phyloP scores from a whole-genome alignment of 2,797 vertebrate species.

The Parotocinclus haroldoi region DNA sequence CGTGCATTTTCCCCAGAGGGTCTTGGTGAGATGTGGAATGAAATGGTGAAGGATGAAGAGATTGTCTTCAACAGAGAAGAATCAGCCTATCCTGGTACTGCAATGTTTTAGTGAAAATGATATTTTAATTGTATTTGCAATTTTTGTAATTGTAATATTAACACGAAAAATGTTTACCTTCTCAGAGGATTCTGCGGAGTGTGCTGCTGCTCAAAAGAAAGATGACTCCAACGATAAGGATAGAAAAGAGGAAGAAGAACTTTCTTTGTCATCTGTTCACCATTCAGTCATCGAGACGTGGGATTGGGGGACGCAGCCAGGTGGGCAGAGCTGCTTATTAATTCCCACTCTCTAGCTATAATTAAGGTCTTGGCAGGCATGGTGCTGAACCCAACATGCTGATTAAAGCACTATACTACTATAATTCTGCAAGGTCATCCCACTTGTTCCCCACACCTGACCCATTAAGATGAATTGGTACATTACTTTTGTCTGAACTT shows the following conservation, averaged over 20 bases:
- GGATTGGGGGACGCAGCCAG: constrained; percentile 97
- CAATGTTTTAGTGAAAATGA: too few relatives aligned
- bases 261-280: constrained; percentile 70
- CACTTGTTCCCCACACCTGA: constrained; percentile 21
- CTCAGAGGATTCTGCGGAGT: constrained; percentile 86
- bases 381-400: constrained; percentile 34
- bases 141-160: not conserved
- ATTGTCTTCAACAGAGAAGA: constrained; percentile 87
- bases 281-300: constrained; percentile 95
- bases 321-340: constrained; percentile 62
- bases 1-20: constrained; percentile 94
- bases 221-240: constrained; percentile 95
- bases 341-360: not conserved
- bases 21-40: constrained; percentile 96
- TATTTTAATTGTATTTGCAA: too few relatives aligned
- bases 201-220: constrained; percentile 84
- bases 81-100: constrained; percentile 72
- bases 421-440: constrained; percentile 26
- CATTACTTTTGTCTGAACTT: too few relatives aligned
- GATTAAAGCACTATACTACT: constrained; percentile 13
- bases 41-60: constrained; percentile 99
- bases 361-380: constrained; percentile 5
- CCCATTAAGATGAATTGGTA: too few relatives aligned
- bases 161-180: not conserved
- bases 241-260: constrained; percentile 94